Conservation (phyloP, 2,113 vertebrate genomes). For the Mus spicilegus region DNA sequence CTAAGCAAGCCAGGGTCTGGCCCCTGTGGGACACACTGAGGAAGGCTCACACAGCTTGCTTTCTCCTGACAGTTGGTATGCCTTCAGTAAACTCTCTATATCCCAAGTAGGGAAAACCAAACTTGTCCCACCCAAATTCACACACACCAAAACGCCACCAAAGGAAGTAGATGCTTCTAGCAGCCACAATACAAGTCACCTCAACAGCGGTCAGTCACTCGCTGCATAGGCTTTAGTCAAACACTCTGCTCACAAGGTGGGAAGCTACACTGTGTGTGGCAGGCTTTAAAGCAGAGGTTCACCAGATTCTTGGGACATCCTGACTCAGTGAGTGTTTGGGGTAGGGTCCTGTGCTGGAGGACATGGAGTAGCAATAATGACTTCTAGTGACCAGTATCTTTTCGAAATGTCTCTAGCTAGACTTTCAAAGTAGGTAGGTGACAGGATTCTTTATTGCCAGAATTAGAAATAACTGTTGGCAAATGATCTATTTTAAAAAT, state of each 20-base stretch:
- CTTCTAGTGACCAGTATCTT: neutral
- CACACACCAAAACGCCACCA: neutral
- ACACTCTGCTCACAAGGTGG: neutral
- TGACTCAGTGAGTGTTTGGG: fast-evolving
- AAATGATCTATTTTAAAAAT: neutral
- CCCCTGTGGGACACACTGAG: neutral
- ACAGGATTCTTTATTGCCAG: neutral
- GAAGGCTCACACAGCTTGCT: neutral
- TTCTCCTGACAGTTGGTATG: neutral
- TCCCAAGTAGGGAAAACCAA: neutral
- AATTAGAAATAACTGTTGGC: neutral
- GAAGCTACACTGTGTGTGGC: too few relatives aligned
- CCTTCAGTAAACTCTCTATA: neutral
- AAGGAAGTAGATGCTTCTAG: neutral
- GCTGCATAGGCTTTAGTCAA: neutral
- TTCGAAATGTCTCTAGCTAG: neutral
- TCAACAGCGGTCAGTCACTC: neutral
- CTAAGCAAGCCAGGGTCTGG: neutral
- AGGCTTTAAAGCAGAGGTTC: too few relatives aligned
- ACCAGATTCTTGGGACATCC: too few relatives aligned
- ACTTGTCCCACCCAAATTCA: neutral
- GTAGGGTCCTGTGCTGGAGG: neutral
- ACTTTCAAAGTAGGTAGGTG: neutral
- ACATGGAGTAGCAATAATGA: neutral
- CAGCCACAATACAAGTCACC: neutral